Evolutionary conservation across 2,113 vertebrate genomes (phyloP).

Genomic region (Ptyas mucosa): DNA sequence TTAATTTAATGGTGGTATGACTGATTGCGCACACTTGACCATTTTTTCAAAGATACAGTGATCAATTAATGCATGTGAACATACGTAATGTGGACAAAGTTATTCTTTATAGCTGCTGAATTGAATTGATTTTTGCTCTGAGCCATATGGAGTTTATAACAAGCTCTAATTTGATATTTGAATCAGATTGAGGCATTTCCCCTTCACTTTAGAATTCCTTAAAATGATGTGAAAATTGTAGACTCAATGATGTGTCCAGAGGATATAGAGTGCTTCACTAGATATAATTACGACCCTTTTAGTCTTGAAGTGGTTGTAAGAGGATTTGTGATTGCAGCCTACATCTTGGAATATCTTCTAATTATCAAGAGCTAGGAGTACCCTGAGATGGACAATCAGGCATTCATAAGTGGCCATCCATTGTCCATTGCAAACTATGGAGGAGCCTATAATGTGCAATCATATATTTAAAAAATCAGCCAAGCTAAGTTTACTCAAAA

Average conservation of each 20-base stretch:
- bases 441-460: neutral
- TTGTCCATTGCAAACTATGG: neutral
- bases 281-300: neutral
- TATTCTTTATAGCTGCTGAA: neutral
- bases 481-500: neutral
- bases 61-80: neutral
- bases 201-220: neutral
- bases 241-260: neutral
- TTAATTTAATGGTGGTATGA: neutral
- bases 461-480: neutral
- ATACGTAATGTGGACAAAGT: neutral
- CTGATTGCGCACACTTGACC: neutral
- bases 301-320: slow-evolving; percentile 12
- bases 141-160: slow-evolving; percentile 4
- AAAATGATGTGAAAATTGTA: neutral
- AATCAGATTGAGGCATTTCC: neutral
- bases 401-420: neutral
- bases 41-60: neutral
- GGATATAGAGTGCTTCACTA: neutral
- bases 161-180: neutral
- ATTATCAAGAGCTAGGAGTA: slow-evolving; percentile 17
- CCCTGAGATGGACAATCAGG: neutral
- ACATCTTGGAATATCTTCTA: slow-evolving; percentile 5
- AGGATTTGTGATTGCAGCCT: slow-evolving; percentile 20
- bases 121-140: neutral